A percentile compares a stretch with the other conserved stretches of the same genome.
phyloP scores from a whole-genome alignment of 2,888 invertebrate species.

The Tiphia femorata region DNA sequence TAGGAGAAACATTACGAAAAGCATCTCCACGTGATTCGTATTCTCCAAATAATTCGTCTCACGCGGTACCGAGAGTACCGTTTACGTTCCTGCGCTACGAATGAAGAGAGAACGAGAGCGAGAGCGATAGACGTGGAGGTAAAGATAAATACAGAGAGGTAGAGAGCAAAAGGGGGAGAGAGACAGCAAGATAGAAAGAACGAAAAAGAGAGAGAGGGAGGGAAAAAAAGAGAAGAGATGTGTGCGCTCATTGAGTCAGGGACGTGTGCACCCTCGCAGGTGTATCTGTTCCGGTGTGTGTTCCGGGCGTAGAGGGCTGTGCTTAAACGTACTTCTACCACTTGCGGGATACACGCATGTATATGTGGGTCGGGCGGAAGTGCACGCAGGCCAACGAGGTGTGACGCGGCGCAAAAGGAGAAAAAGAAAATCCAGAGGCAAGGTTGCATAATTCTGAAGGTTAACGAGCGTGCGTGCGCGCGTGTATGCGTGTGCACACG shows the following conservation, averaged over 20 bases:
- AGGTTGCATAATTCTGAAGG: conserved; percentile 41
- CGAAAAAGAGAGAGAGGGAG: neutral
- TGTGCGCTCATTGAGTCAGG: neutral
- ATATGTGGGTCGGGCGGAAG: conserved; percentile 42
- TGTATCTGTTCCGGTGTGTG: conserved; percentile 25
- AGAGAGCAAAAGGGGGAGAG: neutral
- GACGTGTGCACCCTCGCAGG: conserved; percentile 8
- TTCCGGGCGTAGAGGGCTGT: neutral
- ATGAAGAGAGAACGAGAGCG: neutral
- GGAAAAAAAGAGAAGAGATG: neutral
- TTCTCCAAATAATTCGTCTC: too few species aligned
- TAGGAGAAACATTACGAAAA: too few species aligned
- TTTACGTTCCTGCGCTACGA: too few species aligned
- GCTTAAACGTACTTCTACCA: conserved; percentile 7
- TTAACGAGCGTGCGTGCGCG: conserved; percentile 46
- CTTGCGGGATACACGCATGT: conserved; percentile 13
- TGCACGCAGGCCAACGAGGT: conserved; percentile 38
- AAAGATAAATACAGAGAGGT: neutral
- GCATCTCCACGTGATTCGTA: too few species aligned
- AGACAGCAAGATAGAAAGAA: neutral
- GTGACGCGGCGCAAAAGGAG: conserved; percentile 30
- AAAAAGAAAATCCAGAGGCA: conserved; percentile 29
- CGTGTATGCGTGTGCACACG: too few species aligned
- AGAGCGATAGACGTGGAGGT: too few species aligned
- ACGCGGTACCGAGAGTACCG: too few species aligned